Base-by-base conservation (phyloP, 2,888 invertebrate genomes). In the Drosophila picticornis region DNA sequence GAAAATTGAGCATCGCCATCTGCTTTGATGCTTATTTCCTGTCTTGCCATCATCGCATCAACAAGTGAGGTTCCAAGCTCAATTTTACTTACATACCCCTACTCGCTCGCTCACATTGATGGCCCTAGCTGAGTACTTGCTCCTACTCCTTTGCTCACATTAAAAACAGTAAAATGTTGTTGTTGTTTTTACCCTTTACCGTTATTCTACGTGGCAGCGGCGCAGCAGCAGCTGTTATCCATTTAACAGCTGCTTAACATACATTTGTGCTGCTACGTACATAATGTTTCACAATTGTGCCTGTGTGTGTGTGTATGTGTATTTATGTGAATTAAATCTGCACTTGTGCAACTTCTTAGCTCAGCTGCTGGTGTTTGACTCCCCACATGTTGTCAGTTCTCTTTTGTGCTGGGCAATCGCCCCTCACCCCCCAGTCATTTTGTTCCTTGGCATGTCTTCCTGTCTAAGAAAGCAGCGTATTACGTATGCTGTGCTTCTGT, bases 241-340 rank as follows among this genome's bases (percentile, higher is more conserved):
- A 72, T 81, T 82, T 72, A 87, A 82, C 88, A 87, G 85, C 88
- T 83, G 83, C 76, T 87, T 87, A 87, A 82, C 85, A 76, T 82
- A 84, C 67, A 62, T 72, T 69, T 72, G 38, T 75, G 36, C 51
- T 27, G 40, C 48, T 27, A 25, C 29, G 50, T 43, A 38, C 59
- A 36, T 50, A 22, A 51, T 50, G 19, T 29, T n/a, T 51, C 51
- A 51, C 57, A 62, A 51, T 51, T 63, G 31, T 61, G 13, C 53
- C 16, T 55, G 34, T 56, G 31, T 58, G 52, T 51, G 0, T 13
- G 32, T 34, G 34, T 34, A 5, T 4, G 36, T 72, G 40, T 65
- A 31, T 68, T 25, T 71, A 73, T 67, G 65, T 34, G 69, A 63
- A 60, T 74, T 82, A 79, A 87, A 85, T 76, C 78, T 72, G 83